Base-by-base conservation (phyloP, 2,113 vertebrate genomes). In the Neopipo cinnamomea region DNA sequence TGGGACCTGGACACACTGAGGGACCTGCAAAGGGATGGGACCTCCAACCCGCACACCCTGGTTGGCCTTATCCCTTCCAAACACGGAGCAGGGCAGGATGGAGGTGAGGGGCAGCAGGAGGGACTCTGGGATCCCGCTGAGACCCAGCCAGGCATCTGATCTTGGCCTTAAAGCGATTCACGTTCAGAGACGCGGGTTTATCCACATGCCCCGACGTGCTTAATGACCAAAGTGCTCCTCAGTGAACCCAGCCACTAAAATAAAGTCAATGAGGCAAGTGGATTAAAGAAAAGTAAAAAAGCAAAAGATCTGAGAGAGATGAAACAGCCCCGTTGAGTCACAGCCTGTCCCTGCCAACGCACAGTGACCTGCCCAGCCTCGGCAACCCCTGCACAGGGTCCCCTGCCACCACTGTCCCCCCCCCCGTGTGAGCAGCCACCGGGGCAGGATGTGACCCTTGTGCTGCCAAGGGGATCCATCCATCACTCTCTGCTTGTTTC, bases 181-280 rank as follows among this genome's bases (percentile, higher is more conserved):
- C 30, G 35, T 28, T 63, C 6, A 19, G 67, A 78, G 84, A 75
- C 37, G 75, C 50, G 9, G 75, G 75, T 91, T 92, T 70, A 31
- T 65, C 49, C 87, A 35, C 95, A 89, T 86, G 88, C 88, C 91
- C 88, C 52, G 33, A 95, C 91, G 76, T 95, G 93, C 88, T 42
- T 91, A 78, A 95, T 30, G 88, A 89, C 91, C 85, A 47, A 66
- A 93, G 84, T 6, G 67, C 88, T 93, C 91, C 52, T 82, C 95
- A 72, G 95, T 83, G 91, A 95, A 88, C 85, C 93, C 93, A 67
- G 80, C n/a, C 2, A 25, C 5, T 79, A 83, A 95, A 86, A 91
- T 78, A 53, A 86, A 95, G 81, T 71, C 88, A 91, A 47, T 71
- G 80, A 79, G 85, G 95, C 91, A 75, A 93, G 76, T 46, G 93